A percentile compares a stretch with the other conserved stretches of the same genome.
Conservation (phyloP, 2,888 invertebrate genomes). For the Archips xylosteana region DNA sequence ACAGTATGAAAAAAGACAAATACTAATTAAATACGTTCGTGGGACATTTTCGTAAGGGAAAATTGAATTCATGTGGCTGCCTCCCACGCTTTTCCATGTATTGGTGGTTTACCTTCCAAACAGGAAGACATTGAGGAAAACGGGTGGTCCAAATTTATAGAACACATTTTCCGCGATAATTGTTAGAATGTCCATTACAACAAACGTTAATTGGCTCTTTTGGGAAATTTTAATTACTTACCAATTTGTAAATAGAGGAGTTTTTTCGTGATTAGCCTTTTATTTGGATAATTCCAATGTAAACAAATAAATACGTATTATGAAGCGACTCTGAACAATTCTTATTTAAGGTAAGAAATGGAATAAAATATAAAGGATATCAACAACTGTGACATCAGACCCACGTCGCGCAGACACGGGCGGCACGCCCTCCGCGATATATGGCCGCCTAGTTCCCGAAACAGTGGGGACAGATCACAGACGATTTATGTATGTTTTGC, state of each 20-base stretch:
- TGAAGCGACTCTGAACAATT: background rate
- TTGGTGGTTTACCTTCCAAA: background rate
- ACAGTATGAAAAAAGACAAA: too few species aligned
- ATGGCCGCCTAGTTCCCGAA: constrained; percentile 59
- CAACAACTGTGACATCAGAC: constrained; percentile 54
- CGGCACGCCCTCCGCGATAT: constrained; percentile 59
- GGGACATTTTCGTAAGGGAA: background rate
- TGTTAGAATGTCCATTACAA: constrained; percentile 2
- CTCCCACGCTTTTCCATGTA: background rate
- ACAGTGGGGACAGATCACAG: constrained; percentile 58
- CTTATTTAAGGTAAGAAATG: constrained; percentile 30
- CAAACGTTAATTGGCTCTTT: constrained; percentile 3
- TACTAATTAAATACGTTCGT: background rate
- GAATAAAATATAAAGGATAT: constrained; percentile 38
- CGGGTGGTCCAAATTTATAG: background rate
- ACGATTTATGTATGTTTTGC: constrained; percentile 61
- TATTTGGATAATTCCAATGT: background rate
- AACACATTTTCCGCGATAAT: background rate
- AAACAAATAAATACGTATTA: background rate
- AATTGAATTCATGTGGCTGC: background rate
- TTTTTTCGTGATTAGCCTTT: constrained; percentile 4
- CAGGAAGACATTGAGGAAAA: constrained; percentile 3
- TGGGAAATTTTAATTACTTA: constrained; percentile 3
- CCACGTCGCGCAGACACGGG: constrained; percentile 45
- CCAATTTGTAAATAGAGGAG: background rate